These are phyloP conservation scores for Paramuricea clavata DNA, from an alignment of 92 coral and sea anemone genomes.

Conservation along the genomic window DNA sequence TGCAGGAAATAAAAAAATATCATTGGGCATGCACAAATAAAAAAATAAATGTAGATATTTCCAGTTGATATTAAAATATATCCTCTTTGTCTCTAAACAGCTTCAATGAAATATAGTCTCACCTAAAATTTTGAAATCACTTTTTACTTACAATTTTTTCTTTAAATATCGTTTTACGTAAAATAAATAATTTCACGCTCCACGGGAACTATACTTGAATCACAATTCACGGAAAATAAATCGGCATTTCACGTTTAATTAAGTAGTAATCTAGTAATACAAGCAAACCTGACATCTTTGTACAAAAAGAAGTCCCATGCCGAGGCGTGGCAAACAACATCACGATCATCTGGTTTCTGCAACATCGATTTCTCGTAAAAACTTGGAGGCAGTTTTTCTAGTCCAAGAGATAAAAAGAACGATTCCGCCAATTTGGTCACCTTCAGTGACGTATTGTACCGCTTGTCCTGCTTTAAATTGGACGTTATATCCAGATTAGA, in stretches of 20 bases:
- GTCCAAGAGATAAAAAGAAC: conserved; percentile 78
- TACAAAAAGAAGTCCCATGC: conserved; percentile 80
- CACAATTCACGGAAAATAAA: neutral
- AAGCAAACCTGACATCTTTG: conserved; percentile 84
- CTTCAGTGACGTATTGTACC: conserved; percentile 51
- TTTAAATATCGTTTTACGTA: too few relatives aligned
- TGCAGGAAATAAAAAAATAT: too few relatives aligned
- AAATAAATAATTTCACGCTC: too few relatives aligned
- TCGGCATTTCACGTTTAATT: neutral
- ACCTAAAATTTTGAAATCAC: too few relatives aligned
- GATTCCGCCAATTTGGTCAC: conserved; percentile 78
- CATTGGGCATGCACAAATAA: too few relatives aligned
- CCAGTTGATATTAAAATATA: too few relatives aligned
- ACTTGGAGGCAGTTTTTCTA: conserved; percentile 66
- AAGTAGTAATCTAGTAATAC: too few relatives aligned
- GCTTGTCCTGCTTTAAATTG: conserved; percentile 63
- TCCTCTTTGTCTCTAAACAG: too few relatives aligned
- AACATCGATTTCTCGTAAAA: conserved; percentile 76
- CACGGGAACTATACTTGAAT: conserved; percentile 22
- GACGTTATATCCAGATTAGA: conserved; percentile 79
- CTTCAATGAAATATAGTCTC: too few relatives aligned
- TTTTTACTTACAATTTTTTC: too few relatives aligned
- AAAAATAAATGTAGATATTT: too few relatives aligned
- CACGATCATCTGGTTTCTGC: conserved; percentile 76
- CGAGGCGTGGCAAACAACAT: conserved; percentile 82